Evolutionary conservation across 2,888 invertebrate genomes (phyloP).

Genomic region (Volucella zonaria): DNA sequence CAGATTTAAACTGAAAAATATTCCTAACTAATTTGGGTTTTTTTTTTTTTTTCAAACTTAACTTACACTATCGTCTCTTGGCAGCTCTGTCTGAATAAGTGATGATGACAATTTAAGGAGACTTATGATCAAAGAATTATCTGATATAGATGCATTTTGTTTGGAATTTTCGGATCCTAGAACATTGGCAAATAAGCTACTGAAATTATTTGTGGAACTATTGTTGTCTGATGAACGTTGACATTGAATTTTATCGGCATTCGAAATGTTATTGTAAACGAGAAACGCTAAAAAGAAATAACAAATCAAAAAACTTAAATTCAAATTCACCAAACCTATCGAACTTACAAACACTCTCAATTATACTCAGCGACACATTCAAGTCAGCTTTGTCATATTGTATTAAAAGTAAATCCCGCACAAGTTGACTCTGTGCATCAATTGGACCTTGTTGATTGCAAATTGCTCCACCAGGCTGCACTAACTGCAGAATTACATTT

Average conservation of each 20-base stretch:
- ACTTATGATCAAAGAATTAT: slow-evolving; percentile 88
- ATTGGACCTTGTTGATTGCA: slow-evolving; percentile 87
- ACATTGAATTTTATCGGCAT: slow-evolving; percentile 84
- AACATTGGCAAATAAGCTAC: slow-evolving; percentile 90
- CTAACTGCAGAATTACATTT: slow-evolving; percentile 88
- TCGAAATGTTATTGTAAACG: slow-evolving; percentile 84
- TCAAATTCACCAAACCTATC: background rate
- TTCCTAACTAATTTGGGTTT: background rate
- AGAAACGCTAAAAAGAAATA: slow-evolving; percentile 82
- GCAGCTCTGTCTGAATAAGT: slow-evolving; percentile 86
- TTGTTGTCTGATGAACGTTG: slow-evolving; percentile 84
- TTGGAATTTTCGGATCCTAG: slow-evolving; percentile 86
- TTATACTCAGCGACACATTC: slow-evolving; percentile 88
- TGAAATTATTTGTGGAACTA: slow-evolving; percentile 85
- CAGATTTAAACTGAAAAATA: background rate
- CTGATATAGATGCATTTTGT: slow-evolving; percentile 87
- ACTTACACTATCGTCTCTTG: slow-evolving; percentile 82
- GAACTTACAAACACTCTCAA: slow-evolving; percentile 87
- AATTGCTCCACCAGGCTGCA: slow-evolving; percentile 87
- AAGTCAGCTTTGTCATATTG: slow-evolving; percentile 87
- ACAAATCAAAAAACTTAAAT: slow-evolving; percentile 45
- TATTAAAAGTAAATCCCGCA: slow-evolving; percentile 86
- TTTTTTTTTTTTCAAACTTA: background rate
- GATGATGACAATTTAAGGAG: slow-evolving; percentile 87
- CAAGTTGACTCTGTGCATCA: slow-evolving; percentile 89